Base-by-base conservation (phyloP, 2,113 vertebrate genomes). In the Speoplatyrhinus poulsoni region DNA sequence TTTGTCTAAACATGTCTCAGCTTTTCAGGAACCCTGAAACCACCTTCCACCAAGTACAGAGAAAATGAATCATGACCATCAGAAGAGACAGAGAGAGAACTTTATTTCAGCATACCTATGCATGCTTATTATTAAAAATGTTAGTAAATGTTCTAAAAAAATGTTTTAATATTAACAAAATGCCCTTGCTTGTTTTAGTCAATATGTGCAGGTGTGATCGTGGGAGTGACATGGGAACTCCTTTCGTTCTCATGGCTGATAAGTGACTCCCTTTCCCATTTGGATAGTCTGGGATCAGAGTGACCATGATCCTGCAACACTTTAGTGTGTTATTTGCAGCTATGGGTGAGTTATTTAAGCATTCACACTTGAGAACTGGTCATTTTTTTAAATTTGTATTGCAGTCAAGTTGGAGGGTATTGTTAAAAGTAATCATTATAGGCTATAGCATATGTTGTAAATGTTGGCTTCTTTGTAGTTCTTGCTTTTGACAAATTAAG, bases 201-300 rank as follows among this genome's bases (percentile, higher is more conserved):
- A 8, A 41, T 12, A 6, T 49, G 19, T 49, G 85, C 84, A 88
- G 82, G 80, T 90, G 88, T 60, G 66, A 46, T 59, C 56, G 85
- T 87, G 89, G 85, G 88, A 89, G 89, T 79, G 69, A 76, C 65
- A 57, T 72, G 55, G 52, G 47, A 75, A 79, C 83, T 72, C 52
- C 60, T 77, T 65, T 71, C 82, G 80, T 88, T 88, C 84, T 66
- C 74, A 81, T 60, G 62, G 66, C 63, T 68, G 79, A 85, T 78
- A 84, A 76, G 73, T 60, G 59, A 9, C 62, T 6, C 12, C 11
- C 17, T 49, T 73, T 64, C 15, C 69, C 73, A 47, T 49, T 32
- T 26, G 53, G 46, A 36, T 16, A 0, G 53, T 53, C 17, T 32
- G n/a, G 10, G 0, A 56, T 74, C 59, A 70, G 17, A 74, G 48